These are phyloP conservation scores for Apostichopus japonicus DNA, from an alignment of 35 echinoderm and acorn worm genomes.

Conservation along the genomic window DNA sequence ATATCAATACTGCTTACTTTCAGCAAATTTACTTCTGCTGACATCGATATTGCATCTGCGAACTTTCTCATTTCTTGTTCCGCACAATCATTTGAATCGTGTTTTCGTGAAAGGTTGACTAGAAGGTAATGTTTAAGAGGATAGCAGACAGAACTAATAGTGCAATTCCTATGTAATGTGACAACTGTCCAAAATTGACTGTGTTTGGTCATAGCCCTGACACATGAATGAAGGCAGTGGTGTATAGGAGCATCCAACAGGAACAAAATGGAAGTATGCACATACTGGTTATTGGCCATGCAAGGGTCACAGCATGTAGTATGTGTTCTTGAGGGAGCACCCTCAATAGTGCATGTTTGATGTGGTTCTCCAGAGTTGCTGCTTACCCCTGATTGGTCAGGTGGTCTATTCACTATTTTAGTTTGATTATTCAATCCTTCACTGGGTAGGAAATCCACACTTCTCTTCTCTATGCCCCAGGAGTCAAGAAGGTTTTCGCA, in stretches of 20 bases:
- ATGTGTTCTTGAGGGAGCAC: neutral
- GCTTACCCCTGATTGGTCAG: too few species aligned
- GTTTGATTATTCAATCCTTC: too few species aligned
- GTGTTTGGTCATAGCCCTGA: neutral
- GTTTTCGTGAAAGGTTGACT: neutral
- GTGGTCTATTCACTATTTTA: too few species aligned
- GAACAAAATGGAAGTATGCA: neutral
- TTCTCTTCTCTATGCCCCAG: neutral
- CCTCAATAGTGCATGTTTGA: too few species aligned
- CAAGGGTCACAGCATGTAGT: neutral
- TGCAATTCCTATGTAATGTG: neutral
- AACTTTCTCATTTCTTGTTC: neutral
- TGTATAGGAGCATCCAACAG: neutral
- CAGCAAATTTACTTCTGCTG: too few species aligned
- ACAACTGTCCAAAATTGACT: neutral
- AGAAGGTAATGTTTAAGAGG: neutral
- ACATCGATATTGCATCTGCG: neutral
- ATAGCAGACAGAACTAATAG: conserved; percentile 10
- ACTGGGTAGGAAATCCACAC: neutral
- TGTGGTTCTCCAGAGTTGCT: too few species aligned
- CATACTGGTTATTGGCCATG: neutral
- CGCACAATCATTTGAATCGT: neutral
- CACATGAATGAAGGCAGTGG: neutral
- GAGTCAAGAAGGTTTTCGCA: neutral
- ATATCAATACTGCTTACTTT: neutral